Conservation (phyloP, 2,113 vertebrate genomes). For the Protobothrops flavoviridis region DNA sequence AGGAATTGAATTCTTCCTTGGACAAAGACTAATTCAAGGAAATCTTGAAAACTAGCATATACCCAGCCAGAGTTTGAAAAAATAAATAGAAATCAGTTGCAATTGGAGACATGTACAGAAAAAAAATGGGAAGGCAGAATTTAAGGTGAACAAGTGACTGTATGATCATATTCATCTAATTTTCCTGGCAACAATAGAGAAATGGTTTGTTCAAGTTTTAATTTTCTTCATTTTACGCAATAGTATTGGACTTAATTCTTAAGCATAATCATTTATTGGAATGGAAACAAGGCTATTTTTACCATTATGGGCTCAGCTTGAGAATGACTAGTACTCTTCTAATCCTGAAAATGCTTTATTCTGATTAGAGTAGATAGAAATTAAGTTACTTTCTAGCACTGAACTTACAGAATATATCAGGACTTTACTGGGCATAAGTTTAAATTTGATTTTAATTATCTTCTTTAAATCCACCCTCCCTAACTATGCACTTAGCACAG, state of each 20-base stretch:
- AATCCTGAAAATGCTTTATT: not conserved
- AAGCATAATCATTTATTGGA: not conserved
- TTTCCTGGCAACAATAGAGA: not conserved
- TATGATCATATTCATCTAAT: not conserved
- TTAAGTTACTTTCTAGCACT: not conserved
- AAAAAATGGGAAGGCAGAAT: not conserved
- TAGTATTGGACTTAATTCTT: not conserved
- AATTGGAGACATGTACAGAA: not conserved
- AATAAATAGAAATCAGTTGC: not conserved
- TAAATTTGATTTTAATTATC: not conserved
- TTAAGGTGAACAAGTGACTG: not conserved
- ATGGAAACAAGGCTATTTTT: not conserved
- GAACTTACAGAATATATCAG: not conserved
- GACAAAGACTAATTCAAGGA: not conserved
- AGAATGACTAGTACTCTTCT: not conserved
- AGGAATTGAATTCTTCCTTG: not conserved
- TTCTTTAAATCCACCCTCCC: not conserved
- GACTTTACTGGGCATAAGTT: not conserved
- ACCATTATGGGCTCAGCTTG: not conserved
- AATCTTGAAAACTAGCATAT: not conserved
- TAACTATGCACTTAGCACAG: not conserved
- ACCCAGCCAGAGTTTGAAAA: not conserved
- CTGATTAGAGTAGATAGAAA: not conserved
- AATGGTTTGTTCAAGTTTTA: not conserved
- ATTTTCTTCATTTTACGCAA: not conserved